Conservation (phyloP, 2,888 invertebrate species). For the Sarcophaga caerulescens region DNA sequence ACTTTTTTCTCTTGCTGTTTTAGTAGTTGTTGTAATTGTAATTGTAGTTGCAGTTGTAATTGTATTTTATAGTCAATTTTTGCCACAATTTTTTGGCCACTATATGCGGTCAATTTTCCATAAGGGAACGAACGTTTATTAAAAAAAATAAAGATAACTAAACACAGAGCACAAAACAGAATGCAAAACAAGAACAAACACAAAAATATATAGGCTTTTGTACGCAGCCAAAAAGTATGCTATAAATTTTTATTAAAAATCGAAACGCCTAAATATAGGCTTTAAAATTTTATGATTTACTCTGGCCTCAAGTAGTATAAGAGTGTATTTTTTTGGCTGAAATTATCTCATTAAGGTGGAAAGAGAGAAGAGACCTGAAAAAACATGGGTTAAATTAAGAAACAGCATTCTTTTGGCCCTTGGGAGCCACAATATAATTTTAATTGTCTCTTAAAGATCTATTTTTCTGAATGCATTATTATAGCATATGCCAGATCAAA, state of each 20-base stretch:
- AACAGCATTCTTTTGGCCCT: too few species aligned
- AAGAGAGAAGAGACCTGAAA: too few species aligned
- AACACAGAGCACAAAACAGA: not conserved
- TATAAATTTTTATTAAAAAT: conserved; percentile 35
- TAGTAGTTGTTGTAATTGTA: not conserved
- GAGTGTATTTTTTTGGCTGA: too few species aligned
- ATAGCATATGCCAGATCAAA: too few species aligned
- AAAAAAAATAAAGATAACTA: conserved; percentile 18
- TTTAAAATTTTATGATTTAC: conserved; percentile 30
- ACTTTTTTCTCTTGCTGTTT: conserved; percentile 31
- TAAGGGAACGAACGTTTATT: conserved; percentile 39
- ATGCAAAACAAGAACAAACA: not conserved
- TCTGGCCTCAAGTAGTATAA: not conserved
- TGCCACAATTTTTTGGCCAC: conserved; percentile 41
- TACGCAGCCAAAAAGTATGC: conserved; percentile 58
- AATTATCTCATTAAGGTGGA: too few species aligned
- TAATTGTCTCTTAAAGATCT: too few species aligned
- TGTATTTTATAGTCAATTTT: not conserved
- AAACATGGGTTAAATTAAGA: too few species aligned
- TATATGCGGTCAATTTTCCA: conserved; percentile 61
- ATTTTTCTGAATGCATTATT: too few species aligned
- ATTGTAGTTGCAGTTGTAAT: not conserved
- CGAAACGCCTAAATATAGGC: conserved; percentile 33
- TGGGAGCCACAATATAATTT: too few species aligned
- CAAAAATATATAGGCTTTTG: conserved; percentile 24